Percentiles rank a stretch among this genome's conserved stretches.
These are phyloP conservation scores for Tupaia tana DNA, from an alignment of 2,113 vertebrate species.

Conservation along the genomic window DNA sequence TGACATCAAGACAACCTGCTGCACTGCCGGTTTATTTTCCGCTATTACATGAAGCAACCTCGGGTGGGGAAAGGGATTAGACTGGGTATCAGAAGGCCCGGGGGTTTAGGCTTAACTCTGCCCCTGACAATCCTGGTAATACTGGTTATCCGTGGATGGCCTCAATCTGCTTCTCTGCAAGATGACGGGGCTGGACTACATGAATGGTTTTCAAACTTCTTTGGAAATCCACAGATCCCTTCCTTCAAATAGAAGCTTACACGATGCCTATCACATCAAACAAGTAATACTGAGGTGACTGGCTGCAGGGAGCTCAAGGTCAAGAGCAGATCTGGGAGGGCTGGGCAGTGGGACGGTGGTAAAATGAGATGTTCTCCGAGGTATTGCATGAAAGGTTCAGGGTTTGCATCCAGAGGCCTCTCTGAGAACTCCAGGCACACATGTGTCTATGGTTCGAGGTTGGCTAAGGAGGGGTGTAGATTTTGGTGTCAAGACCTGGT, in stretches of 20 bases:
- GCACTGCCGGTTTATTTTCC: background rate
- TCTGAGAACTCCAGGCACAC: no score
- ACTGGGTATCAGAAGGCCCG: background rate
- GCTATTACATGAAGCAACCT: background rate
- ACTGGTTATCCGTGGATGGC: background rate
- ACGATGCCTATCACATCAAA: background rate
- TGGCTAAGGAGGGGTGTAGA: no score
- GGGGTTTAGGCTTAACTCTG: background rate
- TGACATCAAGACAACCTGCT: background rate
- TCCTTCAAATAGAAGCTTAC: background rate
- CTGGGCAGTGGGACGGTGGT: no score
- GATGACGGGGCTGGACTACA: background rate
- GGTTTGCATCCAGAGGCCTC: no score
- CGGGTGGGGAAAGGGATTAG: background rate
- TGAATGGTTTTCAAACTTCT: background rate
- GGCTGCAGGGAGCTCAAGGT: background rate
- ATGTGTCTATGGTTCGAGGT: no score
- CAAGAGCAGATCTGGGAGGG: no score
- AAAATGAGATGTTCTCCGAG: no score
- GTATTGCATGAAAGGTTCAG: no score
- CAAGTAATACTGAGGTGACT: background rate
- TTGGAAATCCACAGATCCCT: background rate
- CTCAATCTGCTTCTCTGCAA: background rate
- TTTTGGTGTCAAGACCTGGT: no score
- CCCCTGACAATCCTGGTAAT: background rate